These are phyloP conservation scores for Moxostoma hubbsi DNA, from an alignment of 2,797 vertebrate species.

Conservation along the genomic window DNA sequence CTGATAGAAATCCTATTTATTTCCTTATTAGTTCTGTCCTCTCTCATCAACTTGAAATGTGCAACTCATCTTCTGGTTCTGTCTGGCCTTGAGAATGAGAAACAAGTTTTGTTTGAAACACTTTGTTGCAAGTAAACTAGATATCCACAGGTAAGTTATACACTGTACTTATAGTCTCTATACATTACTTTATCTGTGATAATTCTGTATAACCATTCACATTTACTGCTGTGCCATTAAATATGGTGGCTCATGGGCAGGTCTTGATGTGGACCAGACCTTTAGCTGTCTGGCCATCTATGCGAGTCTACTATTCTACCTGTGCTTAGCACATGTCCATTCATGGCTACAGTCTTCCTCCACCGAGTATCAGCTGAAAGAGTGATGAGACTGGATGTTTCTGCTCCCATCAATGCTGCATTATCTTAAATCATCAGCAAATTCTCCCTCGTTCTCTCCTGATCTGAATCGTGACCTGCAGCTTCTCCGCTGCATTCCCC, in stretches of 20 bases:
- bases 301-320: not conserved
- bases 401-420: slow-evolving; percentile 40
- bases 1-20: slow-evolving; percentile 67
- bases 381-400: slow-evolving; percentile 15
- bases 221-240: too few species aligned
- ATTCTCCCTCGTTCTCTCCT: slow-evolving; percentile 53
- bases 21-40: slow-evolving; percentile 57
- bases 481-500: slow-evolving; percentile 4
- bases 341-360: not conserved
- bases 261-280: too few species aligned
- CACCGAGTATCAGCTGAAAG: slow-evolving; percentile 6
- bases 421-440: slow-evolving; percentile 63
- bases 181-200: too few species aligned
- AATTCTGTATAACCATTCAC: too few species aligned
- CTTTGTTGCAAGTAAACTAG: too few species aligned
- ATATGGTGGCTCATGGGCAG: too few species aligned
- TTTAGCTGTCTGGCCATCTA: too few species aligned
- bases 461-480: slow-evolving; percentile 56
- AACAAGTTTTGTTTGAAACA: not conserved
- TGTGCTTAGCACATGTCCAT: not conserved
- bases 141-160: too few species aligned
- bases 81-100: slow-evolving; percentile 57
- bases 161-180: too few species aligned
- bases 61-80: slow-evolving; percentile 48
- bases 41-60: slow-evolving; percentile 61